phyloP scores from a whole-genome alignment of 2,888 invertebrate genomes.

The Leptarthrus brevirostris region DNA sequence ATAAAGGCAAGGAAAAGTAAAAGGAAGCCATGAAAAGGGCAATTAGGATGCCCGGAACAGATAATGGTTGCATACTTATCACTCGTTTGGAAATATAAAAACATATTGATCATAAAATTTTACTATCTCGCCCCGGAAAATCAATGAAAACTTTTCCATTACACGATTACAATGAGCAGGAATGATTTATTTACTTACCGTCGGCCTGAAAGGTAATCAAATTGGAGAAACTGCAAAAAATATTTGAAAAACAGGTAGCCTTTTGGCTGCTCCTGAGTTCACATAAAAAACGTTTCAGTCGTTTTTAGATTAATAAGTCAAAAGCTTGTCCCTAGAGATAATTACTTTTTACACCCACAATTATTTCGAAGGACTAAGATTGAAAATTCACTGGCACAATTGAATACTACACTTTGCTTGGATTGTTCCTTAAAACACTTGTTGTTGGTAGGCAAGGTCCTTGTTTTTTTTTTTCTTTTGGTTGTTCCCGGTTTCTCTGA shows the following conservation, averaged over 20 bases:
- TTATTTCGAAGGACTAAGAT: too few species aligned
- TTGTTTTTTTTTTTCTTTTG: not conserved
- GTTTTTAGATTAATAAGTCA: not conserved
- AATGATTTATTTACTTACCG: slow-evolving; percentile 31
- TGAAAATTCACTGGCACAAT: not conserved
- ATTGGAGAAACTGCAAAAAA: too few species aligned
- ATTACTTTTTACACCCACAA: not conserved
- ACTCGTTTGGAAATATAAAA: not conserved
- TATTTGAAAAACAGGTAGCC: too few species aligned
- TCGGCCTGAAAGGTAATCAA: not conserved
- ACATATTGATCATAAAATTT: slow-evolving; percentile 27
- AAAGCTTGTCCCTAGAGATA: not conserved
- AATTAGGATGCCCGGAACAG: not conserved
- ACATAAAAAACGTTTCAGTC: not conserved
- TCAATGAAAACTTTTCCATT: slow-evolving; percentile 20
- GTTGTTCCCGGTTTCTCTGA: not conserved
- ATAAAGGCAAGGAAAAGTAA: not conserved
- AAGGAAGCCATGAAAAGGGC: not conserved
- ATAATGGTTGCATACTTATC: not conserved
- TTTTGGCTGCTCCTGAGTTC: too few species aligned
- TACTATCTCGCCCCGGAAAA: not conserved
- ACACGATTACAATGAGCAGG: not conserved
- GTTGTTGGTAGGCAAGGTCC: not conserved
- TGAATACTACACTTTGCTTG: not conserved
- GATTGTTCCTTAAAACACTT: too few species aligned